phyloP scores from a whole-genome alignment of 1,140 invertebrate species.

The Pseudoatta argentina region DNA sequence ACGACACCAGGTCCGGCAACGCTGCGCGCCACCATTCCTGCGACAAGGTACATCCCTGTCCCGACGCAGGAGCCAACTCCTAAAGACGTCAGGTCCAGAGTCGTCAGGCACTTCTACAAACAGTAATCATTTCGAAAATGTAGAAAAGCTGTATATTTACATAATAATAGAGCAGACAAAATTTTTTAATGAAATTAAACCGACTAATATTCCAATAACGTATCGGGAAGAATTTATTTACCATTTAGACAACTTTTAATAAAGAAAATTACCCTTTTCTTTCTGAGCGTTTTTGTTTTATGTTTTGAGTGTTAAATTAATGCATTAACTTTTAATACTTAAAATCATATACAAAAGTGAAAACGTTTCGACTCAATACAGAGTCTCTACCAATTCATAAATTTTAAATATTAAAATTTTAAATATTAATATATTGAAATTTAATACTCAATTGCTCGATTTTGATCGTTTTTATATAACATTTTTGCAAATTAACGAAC shows the following conservation, averaged over 20 bases:
- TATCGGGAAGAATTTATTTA: neutral
- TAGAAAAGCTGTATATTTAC: neutral
- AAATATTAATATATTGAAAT: too few species aligned
- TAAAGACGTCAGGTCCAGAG: conserved; percentile 94
- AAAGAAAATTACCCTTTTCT: too few species aligned
- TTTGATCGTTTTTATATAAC: too few species aligned
- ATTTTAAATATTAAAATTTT: too few species aligned
- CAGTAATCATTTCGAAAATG: conserved; percentile 6
- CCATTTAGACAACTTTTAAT: neutral
- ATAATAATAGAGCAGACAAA: neutral
- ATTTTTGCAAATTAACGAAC: too few species aligned
- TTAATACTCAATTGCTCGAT: too few species aligned
- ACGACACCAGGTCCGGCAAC: conserved; percentile 95
- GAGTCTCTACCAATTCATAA: too few species aligned
- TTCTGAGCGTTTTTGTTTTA: too few species aligned
- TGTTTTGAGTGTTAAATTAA: too few species aligned
- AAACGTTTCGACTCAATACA: too few species aligned
- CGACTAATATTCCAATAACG: neutral
- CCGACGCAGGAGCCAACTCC: conserved; percentile 97
- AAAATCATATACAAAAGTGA: too few species aligned
- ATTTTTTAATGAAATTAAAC: neutral
- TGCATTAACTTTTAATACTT: too few species aligned
- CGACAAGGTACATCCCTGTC: conserved; percentile 97
- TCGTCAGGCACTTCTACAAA: conserved; percentile 95
- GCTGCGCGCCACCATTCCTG: conserved; percentile 95